These are phyloP conservation scores for Phenganax stokvisi DNA, from an alignment of 92 coral and sea anemone genomes.

Conservation along the genomic window DNA sequence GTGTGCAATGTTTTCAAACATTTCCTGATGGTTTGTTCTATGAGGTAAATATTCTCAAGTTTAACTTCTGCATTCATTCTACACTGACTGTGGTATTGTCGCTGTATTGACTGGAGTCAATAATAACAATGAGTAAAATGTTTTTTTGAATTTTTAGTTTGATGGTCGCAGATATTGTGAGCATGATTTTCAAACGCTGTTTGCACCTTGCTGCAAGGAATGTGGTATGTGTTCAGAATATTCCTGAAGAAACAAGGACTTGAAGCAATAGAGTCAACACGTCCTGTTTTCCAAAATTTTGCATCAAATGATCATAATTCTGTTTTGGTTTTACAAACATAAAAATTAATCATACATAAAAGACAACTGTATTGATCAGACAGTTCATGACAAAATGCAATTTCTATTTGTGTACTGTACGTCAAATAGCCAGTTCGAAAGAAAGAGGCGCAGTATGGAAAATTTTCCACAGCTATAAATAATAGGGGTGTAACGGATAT, in stretches of 20 bases:
- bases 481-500: no score
- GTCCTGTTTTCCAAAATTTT: no score
- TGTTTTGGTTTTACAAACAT: no score
- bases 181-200: constrained; percentile 91
- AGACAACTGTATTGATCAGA: not conserved
- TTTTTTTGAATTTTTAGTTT: constrained; percentile 56
- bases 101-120: not conserved
- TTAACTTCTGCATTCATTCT: not conserved
- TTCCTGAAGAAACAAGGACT: not conserved
- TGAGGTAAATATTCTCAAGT: constrained; percentile 55
- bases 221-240: constrained; percentile 65
- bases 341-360: no score
- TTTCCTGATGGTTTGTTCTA: constrained; percentile 96
- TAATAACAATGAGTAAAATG: not conserved
- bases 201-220: constrained; percentile 98
- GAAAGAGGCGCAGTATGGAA: no score
- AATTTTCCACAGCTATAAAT: no score
- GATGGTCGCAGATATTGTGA: constrained; percentile 96
- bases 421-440: no score
- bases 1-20: constrained; percentile 93
- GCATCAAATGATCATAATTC: no score
- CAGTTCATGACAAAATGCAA: no score
- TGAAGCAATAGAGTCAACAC: no score
- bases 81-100: not conserved
- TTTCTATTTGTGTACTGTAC: no score